Base-by-base conservation (phyloP, 2,888 invertebrate genomes). In the Scotopteryx bipunctaria region DNA sequence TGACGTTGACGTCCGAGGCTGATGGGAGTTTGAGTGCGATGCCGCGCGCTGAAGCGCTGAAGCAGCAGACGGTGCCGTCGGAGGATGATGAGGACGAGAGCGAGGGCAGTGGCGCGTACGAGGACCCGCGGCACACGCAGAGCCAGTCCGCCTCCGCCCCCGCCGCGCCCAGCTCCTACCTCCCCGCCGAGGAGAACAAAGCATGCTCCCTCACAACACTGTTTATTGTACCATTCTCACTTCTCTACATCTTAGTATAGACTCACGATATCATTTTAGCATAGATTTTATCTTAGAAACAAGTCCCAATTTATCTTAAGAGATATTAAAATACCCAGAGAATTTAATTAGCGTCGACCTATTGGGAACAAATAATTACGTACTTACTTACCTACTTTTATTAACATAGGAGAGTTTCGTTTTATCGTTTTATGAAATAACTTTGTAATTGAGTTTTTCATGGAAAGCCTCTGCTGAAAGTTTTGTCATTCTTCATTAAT, bases 81-180 rank as follows among this genome's bases (percentile, higher is more conserved):
- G 88, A 88, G 51, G 89, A 89, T 53, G 87, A 89, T 23, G 89
- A 89, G 58, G 89, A 88, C 19, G 88, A 86, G 29, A 66, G 76
- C 1, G 89, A 89, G 66, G 89, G 89, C 1, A 87, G 87, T 37
- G 89, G 89, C 0, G 51, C 74, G 0, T 79, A 81, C 41, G 86
- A 86, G 25, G 86, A 86, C 25, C 54, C 73, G 1, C 73, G 76
- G 3, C 73, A 70, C 21, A 42, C 48, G 5, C 62, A 60, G 5
- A 68, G 71, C 45, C 73, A 74, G 21, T 76, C 83, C 2, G 81
- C 78, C n/a, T 71, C 84, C 0, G 82, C 83, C 1, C 87, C 87
- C 0, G 85, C 86, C 3, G 83, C 84, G 0, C 88, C 88, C 0
- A 87, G 86, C 72, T 86, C 89, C 1, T 83, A 66, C 55, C 70